Evolutionary conservation across 2,888 invertebrate species (phyloP).

Genomic region (Drosophila mimica): DNA sequence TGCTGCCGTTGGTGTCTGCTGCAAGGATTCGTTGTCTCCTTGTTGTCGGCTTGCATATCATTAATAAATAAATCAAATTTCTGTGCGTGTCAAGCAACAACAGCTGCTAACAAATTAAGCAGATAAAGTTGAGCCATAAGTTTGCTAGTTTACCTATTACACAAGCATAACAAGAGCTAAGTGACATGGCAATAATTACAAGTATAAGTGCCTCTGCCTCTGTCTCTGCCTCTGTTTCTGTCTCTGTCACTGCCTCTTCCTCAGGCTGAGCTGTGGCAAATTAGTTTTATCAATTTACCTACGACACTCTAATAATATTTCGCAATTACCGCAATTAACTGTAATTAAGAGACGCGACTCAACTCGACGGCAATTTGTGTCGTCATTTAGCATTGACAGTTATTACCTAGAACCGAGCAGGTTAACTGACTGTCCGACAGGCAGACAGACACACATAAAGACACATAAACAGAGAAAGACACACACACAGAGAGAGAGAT

Average conservation of each 20-base stretch:
- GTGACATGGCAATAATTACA: conserved; percentile 33
- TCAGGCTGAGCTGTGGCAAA: conserved; percentile 31
- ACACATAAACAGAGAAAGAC: background rate
- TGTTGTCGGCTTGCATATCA: conserved; percentile 72
- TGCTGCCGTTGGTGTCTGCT: conserved; percentile 24
- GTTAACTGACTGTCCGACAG: conserved; percentile 23
- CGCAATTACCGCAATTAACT: conserved; percentile 82
- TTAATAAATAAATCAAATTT: conserved; percentile 82
- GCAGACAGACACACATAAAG: background rate
- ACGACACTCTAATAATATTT: conserved; percentile 74
- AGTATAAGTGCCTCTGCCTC: conserved; percentile 1
- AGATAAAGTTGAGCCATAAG: conserved; percentile 67
- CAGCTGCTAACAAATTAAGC: conserved; percentile 76
- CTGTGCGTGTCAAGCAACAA: conserved; percentile 50
- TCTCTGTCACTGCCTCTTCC: background rate
- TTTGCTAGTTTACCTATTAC: conserved; percentile 64
- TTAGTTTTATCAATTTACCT: conserved; percentile 74
- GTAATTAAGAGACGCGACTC: conserved; percentile 70
- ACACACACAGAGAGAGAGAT: background rate
- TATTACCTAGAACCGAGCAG: conserved; percentile 40
- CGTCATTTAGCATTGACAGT: conserved; percentile 56
- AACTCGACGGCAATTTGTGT: conserved; percentile 57
- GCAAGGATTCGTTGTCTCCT: conserved; percentile 30
- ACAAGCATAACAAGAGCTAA: conserved; percentile 63
- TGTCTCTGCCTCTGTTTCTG: too few relatives aligned